These are phyloP conservation scores for Chamaetylas fuelleborni DNA, from an alignment of 2,113 vertebrate species.

Conservation along the genomic window DNA sequence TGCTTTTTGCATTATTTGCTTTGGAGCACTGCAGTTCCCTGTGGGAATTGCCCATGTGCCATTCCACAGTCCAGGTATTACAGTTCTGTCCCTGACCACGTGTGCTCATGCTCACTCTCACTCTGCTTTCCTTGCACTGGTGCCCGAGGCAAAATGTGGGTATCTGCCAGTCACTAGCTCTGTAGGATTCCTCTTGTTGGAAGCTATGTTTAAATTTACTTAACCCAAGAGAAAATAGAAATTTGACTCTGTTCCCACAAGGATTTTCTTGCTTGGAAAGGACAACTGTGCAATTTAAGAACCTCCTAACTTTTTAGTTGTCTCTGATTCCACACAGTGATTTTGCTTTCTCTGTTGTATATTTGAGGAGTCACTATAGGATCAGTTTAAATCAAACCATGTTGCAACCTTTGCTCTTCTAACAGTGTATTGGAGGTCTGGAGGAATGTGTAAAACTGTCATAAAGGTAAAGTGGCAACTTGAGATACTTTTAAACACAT, in stretches of 20 bases:
- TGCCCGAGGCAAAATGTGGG: background rate
- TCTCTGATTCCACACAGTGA: background rate
- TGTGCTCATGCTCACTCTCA: background rate
- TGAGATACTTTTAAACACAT: background rate
- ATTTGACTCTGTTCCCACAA: background rate
- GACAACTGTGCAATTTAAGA: background rate
- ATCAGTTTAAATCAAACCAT: background rate
- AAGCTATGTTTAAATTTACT: background rate
- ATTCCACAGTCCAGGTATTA: background rate
- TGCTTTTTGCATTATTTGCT: background rate
- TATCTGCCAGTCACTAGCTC: background rate
- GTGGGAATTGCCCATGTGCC: background rate
- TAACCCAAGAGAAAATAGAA: background rate
- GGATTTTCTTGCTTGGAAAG: background rate
- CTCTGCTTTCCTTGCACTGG: background rate
- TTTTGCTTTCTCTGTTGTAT: background rate
- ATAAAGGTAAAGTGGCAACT: background rate
- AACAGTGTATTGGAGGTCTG: background rate
- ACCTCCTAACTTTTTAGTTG: background rate
- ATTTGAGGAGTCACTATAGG: background rate
- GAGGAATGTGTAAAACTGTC: background rate
- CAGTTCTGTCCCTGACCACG: background rate
- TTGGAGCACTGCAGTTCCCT: background rate
- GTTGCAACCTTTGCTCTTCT: background rate
- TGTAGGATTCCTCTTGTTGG: background rate